Evolutionary conservation across 2,888 invertebrate genomes (phyloP), one percentile per base, ranked within the genome.

Genomic region (Pristionchus entomophagus): DNA sequence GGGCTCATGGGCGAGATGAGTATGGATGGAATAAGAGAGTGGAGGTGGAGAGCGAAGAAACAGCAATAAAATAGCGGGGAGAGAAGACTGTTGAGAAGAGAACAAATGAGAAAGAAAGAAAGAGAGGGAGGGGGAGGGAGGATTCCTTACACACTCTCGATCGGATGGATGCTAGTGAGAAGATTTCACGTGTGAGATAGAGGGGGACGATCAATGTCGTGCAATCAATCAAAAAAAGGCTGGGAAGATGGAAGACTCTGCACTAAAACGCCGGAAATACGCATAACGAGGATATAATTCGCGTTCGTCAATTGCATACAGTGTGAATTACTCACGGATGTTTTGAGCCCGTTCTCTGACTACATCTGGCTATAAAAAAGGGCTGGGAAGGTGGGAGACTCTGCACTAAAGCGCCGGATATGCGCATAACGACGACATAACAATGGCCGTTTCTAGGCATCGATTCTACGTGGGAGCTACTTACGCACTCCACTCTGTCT

Each of bases 61-160:
- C 32, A 51, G 53, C 51, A 80, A 53, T 49, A 53, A 80, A 49
- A 45, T 51, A 41, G 53, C 3, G n/a, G 56, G 32, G 53, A 51
- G 53, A 32, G 32, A 82, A 32, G 82, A 82, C 59, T 45, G 51
- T 45, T 32, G n/a, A n/a, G 82, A 82, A 53, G 82, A 83, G 83
- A 62, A 69, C 49, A 84, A 84, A 56, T 38, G 51, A 62, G 41
- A 69, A 84, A 22, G 49, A 78, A 32, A 56, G 51, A n/a, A 6
- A 45, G 49, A 81, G 12, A 19, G 19, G 38, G 38, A 83, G 56
- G 38, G 83, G 81, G 51, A 14, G 38, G 56, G 49, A 80, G 51
- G 78, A 80, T 80, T 73, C 73, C 73, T 73, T 73, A 73, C 73
- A n/a, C n/a, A 73, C 73, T 38, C 73, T 73, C 38, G 73, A 45